These are phyloP conservation scores for Myanophis thanlyinensis DNA, from an alignment of 2,113 vertebrate species.

Conservation along the genomic window DNA sequence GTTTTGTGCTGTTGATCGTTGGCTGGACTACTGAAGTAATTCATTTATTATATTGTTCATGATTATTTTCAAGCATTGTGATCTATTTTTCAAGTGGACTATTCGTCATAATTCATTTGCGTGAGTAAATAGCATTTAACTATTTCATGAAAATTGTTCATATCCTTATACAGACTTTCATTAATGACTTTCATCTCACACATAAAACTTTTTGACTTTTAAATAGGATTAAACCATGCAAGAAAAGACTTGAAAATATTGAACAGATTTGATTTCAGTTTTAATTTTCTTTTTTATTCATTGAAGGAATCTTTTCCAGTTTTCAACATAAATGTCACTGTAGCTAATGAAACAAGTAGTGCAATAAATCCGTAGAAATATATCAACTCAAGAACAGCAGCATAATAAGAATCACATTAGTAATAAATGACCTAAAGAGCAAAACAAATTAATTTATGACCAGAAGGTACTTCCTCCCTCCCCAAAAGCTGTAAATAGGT, in stretches of 20 bases:
- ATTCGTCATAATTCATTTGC: neutral
- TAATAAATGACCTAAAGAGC: neutral
- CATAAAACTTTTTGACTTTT: neutral
- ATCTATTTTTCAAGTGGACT: neutral
- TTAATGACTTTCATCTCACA: neutral
- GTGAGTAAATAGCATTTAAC: neutral
- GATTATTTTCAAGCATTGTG: neutral
- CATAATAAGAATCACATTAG: neutral
- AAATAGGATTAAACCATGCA: neutral
- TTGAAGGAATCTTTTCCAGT: neutral
- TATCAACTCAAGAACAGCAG: neutral
- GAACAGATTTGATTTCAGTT: neutral
- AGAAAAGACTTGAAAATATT: neutral
- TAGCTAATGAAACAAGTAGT: neutral
- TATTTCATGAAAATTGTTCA: neutral
- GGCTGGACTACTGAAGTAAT: neutral
- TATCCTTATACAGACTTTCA: neutral
- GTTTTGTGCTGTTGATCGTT: neutral
- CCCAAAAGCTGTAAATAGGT: neutral
- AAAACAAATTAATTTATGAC: neutral
- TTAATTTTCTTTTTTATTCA: neutral
- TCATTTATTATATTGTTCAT: neutral
- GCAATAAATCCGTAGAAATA: neutral
- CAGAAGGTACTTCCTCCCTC: neutral
- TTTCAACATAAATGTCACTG: neutral